These are phyloP conservation scores for Xiphophorus maculatus DNA, from an alignment of 2,113 vertebrate genomes.

Conservation along the genomic window DNA sequence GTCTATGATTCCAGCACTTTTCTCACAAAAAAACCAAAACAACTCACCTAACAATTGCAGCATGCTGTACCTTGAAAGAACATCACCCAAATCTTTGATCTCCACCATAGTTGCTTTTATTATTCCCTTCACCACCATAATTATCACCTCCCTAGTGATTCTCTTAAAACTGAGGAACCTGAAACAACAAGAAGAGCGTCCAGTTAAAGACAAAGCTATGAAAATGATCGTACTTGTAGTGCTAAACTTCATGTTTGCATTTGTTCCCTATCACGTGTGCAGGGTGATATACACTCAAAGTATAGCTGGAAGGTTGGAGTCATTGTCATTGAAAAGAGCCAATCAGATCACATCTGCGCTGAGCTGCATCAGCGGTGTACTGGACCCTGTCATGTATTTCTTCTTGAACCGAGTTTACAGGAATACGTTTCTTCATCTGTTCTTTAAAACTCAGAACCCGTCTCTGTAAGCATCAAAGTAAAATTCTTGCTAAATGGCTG, in stretches of 20 bases:
- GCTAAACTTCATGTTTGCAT: conserved; percentile 74
- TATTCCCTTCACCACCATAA: conserved; percentile 67
- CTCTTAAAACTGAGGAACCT: conserved; percentile 62
- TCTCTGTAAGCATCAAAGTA: conserved; percentile 1
- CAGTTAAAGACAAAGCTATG: conserved; percentile 66
- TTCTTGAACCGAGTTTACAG: conserved; percentile 73
- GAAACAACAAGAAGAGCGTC: conserved; percentile 33
- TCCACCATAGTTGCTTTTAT: conserved; percentile 71
- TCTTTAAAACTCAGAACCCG: conserved; percentile 43
- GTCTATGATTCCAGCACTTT: conserved; percentile 67
- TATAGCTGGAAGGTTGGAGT: not conserved
- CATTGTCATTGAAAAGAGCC: conserved; percentile 47
- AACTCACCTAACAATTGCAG: conserved; percentile 53
- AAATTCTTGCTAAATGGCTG: too few relatives aligned
- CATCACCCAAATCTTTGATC: conserved; percentile 56
- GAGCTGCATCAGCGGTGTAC: conserved; percentile 74
- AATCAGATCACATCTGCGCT: conserved; percentile 79
- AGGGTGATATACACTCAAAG: conserved; percentile 71
- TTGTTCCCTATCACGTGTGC: conserved; percentile 78
- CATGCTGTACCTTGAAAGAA: conserved; percentile 74
- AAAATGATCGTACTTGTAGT: conserved; percentile 73
- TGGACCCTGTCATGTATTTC: conserved; percentile 82
- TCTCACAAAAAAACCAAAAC: conserved; percentile 26
- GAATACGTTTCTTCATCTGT: conserved; percentile 53
- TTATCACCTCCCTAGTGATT: conserved; percentile 72